A percentile compares a stretch with the other conserved stretches of the same genome.
phyloP scores from a whole-genome alignment of 2,797 vertebrate species.

The Cephalopachus bancanus region DNA sequence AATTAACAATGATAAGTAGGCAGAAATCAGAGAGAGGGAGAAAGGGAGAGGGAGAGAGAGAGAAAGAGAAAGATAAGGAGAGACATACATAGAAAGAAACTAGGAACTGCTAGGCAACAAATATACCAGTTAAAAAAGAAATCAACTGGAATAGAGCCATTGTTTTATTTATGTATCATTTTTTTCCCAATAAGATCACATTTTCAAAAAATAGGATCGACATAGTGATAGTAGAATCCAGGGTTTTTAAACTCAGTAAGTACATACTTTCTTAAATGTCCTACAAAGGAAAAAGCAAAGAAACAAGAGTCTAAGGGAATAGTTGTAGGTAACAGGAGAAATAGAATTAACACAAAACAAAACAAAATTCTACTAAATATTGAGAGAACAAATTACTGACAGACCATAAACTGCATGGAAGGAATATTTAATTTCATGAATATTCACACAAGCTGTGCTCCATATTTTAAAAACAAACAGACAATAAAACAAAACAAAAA shows the following conservation, averaged over 20 bases:
- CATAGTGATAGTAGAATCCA: background rate
- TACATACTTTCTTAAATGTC: conserved; percentile 22
- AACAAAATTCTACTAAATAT: conserved; percentile 81
- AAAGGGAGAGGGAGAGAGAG: background rate
- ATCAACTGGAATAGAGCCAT: conserved; percentile 26
- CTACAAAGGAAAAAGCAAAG: conserved; percentile 4
- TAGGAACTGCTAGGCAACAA: background rate
- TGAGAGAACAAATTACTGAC: conserved; percentile 77
- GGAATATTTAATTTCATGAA: conserved; percentile 81
- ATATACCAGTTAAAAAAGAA: conserved; percentile 56
- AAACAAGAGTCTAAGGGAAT: conserved; percentile 69
- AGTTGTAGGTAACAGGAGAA: conserved; percentile 76
- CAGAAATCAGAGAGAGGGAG: conserved; percentile 62
- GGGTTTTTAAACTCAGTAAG: background rate
- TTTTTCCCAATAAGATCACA: background rate
- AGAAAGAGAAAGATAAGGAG: background rate
- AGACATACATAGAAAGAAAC: background rate
- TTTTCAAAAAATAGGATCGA: conserved; percentile 39
- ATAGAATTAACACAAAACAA: conserved; percentile 77
- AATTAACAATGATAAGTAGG: conserved; percentile 72
- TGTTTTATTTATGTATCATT: background rate
- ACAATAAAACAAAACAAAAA: too few species aligned
- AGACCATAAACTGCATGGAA: conserved; percentile 74
- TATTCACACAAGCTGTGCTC: conserved; percentile 83
- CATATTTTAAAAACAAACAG: background rate